A percentile compares a stretch with the other conserved stretches of the same genome.
These are phyloP conservation scores for Notodonta dromedarius DNA, from an alignment of 2,888 invertebrate species.

Conservation along the genomic window DNA sequence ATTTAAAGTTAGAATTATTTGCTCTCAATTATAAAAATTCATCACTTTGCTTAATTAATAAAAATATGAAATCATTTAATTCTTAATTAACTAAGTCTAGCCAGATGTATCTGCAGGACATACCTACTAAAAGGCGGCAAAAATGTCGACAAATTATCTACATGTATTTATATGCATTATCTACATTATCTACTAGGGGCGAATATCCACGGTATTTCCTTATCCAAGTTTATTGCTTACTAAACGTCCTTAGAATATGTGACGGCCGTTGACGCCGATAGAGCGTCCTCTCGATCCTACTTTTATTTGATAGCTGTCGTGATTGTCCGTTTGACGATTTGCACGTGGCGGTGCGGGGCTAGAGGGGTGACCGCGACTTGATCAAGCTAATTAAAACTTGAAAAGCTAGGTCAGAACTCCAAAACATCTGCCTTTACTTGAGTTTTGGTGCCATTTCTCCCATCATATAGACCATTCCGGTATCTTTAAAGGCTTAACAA, in stretches of 20 bases:
- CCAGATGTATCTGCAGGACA: too few relatives aligned
- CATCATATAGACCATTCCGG: too few relatives aligned
- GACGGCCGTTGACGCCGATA: constrained; percentile 40
- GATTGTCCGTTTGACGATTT: constrained; percentile 16
- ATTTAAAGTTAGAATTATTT: too few relatives aligned
- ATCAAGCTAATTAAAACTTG: too few relatives aligned
- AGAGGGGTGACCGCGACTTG: neutral
- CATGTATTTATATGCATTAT: too few relatives aligned
- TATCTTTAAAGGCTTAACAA: too few relatives aligned
- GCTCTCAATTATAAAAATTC: neutral
- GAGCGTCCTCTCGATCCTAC: constrained; percentile 51
- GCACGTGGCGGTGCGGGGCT: neutral
- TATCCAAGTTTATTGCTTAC: constrained; percentile 38
- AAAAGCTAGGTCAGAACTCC: too few relatives aligned
- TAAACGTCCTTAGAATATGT: constrained; percentile 35
- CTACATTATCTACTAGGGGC: constrained; percentile 12
- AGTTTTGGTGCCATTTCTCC: too few relatives aligned
- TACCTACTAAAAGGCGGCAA: constrained; percentile 30
- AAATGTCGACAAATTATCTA: constrained; percentile 10
- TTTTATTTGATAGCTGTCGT: constrained; percentile 31
- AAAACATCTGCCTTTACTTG: too few relatives aligned
- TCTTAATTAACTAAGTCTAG: too few relatives aligned
- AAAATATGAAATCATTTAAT: too few relatives aligned
- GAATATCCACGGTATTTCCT: constrained; percentile 40
- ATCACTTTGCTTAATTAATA: too few relatives aligned